A percentile compares a stretch with the other conserved stretches of the same genome.
phyloP scores from a whole-genome alignment of 1,140 invertebrate species.

The Nymphalis io region DNA sequence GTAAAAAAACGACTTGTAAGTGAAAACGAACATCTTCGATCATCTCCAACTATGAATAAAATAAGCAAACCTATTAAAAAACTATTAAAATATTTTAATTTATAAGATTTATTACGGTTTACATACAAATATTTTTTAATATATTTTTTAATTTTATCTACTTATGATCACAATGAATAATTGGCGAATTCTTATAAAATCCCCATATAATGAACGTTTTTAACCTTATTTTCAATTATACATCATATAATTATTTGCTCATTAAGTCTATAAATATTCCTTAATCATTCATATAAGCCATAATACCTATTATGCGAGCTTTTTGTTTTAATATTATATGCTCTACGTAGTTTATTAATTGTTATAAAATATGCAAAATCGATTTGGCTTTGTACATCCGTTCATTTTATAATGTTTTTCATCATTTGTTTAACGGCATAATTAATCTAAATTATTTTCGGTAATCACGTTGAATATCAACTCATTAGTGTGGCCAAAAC shows the following conservation, averaged over 20 bases:
- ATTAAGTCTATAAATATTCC: neutral
- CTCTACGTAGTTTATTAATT: conserved; percentile 4
- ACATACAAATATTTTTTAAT: too few species aligned
- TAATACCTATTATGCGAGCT: conserved; percentile 4
- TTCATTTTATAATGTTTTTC: conserved; percentile 35
- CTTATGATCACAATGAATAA: too few species aligned
- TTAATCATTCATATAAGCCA: conserved; percentile 1
- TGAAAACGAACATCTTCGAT: too few species aligned
- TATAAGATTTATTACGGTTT: too few species aligned
- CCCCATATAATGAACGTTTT: too few species aligned
- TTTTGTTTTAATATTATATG: conserved; percentile 11
- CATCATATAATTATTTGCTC: neutral
- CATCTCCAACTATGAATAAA: too few species aligned
- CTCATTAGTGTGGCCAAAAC: conserved; percentile 29
- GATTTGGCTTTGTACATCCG: conserved; percentile 27
- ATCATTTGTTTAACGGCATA: conserved; percentile 36
- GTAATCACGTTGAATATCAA: conserved; percentile 38
- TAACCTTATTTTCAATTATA: too few species aligned
- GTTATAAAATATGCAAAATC: conserved; percentile 32
- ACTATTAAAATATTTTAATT: too few species aligned
- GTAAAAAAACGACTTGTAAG: too few species aligned
- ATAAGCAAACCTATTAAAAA: too few species aligned
- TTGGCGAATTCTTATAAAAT: too few species aligned
- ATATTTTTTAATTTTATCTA: too few species aligned
- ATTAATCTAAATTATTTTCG: conserved; percentile 46